Evolutionary conservation across 1,140 invertebrate species (phyloP).

Genomic region (Ganaspis sp.): DNA sequence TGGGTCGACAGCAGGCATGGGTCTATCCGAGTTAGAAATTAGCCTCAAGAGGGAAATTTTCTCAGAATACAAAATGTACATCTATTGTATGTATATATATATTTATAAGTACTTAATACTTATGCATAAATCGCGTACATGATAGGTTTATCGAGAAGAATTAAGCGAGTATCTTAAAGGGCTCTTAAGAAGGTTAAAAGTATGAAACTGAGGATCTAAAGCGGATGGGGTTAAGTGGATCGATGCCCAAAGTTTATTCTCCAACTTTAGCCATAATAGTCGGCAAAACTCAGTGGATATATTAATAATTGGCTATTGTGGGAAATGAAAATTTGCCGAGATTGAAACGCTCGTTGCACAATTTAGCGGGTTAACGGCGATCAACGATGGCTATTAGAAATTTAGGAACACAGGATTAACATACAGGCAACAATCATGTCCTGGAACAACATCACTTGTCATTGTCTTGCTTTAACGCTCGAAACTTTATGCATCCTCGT

Average conservation of each 20-base stretch:
- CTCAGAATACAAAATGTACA: conserved; percentile 36
- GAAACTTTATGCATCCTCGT: conserved; percentile 40
- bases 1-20: conserved; percentile 73
- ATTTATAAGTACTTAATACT: conserved; percentile 21
- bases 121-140: conserved; percentile 23
- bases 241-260: neutral
- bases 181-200: conserved; percentile 3
- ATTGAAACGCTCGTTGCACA: neutral
- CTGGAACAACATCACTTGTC: conserved; percentile 61
- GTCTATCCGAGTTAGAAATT: conserved; percentile 67
- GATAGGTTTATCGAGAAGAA: conserved; percentile 12
- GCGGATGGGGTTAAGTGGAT: neutral
- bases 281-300: neutral
- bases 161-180: neutral
- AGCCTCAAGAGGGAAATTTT: conserved; percentile 55
- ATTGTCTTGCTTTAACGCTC: conserved; percentile 43
- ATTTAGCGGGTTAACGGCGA: neutral
- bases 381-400: conserved; percentile 31
- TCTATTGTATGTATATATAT: conserved; percentile 32
- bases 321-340: neutral
- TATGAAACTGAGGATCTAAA: conserved; percentile 13
- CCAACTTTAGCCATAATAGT: neutral
- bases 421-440: conserved; percentile 70
- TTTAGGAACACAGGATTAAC: conserved; percentile 59
- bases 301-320: neutral